phyloP scores from a whole-genome alignment of 1,140 invertebrate species.

The Conus ventricosus region DNA sequence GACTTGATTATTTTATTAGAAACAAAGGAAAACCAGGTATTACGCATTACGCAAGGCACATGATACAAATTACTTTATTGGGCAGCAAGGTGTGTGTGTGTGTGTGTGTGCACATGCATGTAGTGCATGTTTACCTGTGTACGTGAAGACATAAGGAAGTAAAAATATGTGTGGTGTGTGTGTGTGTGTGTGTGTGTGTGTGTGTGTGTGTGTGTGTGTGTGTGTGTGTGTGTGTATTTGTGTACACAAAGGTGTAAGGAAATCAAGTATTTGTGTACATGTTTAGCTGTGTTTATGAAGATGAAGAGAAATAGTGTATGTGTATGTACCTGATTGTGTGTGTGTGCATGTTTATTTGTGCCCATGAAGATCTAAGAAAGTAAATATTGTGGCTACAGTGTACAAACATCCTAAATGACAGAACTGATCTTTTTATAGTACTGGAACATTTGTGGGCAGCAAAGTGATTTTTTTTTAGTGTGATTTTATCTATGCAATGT shows the following conservation, averaged over 20 bases:
- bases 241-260: not conserved
- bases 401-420: too few species aligned
- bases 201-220: conserved; percentile 18
- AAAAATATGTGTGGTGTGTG: not conserved
- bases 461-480: too few species aligned
- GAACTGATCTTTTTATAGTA: too few species aligned
- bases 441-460: too few species aligned
- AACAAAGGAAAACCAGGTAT: too few species aligned
- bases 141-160: not conserved
- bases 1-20: not conserved
- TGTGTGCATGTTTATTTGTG: not conserved
- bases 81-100: not conserved
- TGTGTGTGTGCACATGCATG: not conserved
- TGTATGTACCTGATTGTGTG: not conserved
- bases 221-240: not conserved
- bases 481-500: too few species aligned
- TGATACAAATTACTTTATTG: too few species aligned
- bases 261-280: not conserved
- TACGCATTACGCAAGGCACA: too few species aligned
- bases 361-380: too few species aligned
- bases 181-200: not conserved
- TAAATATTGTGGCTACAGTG: too few species aligned
- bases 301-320: not conserved
- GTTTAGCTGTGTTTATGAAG: not conserved
- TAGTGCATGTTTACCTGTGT: not conserved